A percentile compares a stretch with the other conserved stretches of the same genome.
Conservation (phyloP, 2,113 vertebrate genomes). For the Hucho hucho region DNA sequence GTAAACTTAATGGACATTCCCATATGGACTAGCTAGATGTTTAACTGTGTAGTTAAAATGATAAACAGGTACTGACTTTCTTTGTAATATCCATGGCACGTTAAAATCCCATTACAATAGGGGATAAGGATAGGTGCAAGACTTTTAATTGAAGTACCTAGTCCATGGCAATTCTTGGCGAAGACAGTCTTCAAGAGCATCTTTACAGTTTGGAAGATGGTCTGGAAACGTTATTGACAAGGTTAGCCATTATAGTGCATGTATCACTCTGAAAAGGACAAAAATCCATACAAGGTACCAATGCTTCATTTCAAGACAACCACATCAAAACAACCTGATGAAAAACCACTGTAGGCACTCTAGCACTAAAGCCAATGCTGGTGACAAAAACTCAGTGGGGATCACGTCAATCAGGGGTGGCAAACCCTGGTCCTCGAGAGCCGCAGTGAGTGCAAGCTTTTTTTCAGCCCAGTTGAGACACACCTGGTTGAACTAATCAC, state of each 20-base stretch:
- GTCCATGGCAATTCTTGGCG: not conserved
- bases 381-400: not conserved
- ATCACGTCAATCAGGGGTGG: not conserved
- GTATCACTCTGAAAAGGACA: too few relatives aligned
- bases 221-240: conserved; percentile 1
- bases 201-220: not conserved
- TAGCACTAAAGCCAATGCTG: not conserved
- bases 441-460: too few relatives aligned
- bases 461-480: too few relatives aligned
- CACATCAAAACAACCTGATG: too few relatives aligned
- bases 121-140: not conserved
- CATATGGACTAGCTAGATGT: too few relatives aligned
- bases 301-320: too few relatives aligned
- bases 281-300: too few relatives aligned
- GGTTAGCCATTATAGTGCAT: not conserved
- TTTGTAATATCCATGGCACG: not conserved
- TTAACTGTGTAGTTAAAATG: too few relatives aligned
- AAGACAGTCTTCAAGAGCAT: accelerated
- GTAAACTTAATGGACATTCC: too few relatives aligned
- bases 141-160: conserved; percentile 27
- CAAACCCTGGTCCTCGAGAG: not conserved
- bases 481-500: too few relatives aligned
- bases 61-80: too few relatives aligned
- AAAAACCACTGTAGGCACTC: too few relatives aligned
- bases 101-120: not conserved